phyloP scores from a whole-genome alignment of 2,888 invertebrate genomes.

The Heliconius ismenius region DNA sequence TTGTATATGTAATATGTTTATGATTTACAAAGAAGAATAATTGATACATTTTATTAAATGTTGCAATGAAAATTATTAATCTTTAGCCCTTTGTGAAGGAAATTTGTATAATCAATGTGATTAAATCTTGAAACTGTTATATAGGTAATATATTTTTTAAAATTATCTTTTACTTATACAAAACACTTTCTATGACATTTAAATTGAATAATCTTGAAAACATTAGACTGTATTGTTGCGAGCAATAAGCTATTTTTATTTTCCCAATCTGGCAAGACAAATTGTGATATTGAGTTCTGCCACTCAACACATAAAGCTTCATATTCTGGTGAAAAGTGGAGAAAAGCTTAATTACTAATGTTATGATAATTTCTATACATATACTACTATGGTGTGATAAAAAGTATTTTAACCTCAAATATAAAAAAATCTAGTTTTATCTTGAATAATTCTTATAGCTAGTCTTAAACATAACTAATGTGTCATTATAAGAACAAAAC shows the following conservation, averaged over 20 bases:
- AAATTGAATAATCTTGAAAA: not conserved
- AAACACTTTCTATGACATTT: not conserved
- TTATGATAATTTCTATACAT: not conserved
- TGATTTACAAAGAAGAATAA: not conserved
- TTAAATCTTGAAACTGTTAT: not conserved
- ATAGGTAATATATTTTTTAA: not conserved
- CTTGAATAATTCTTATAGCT: not conserved
- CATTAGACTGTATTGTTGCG: not conserved
- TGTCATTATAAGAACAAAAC: not conserved
- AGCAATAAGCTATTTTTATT: not conserved
- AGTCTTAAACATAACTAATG: not conserved
- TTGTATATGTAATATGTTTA: not conserved
- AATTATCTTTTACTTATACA: not conserved
- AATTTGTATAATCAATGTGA: not conserved
- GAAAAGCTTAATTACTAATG: not conserved
- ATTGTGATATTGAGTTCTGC: not conserved
- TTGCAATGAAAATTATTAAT: not conserved
- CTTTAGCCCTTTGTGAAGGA: not conserved
- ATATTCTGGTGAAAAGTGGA: not conserved
- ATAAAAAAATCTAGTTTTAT: not conserved
- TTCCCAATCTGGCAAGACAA: not conserved
- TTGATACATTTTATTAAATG: not conserved
- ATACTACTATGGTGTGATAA: not conserved
- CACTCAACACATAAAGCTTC: not conserved
- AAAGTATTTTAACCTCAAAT: not conserved